Evolutionary conservation across 1,140 invertebrate genomes (phyloP).

Genomic region (Triops longicaudatus): DNA sequence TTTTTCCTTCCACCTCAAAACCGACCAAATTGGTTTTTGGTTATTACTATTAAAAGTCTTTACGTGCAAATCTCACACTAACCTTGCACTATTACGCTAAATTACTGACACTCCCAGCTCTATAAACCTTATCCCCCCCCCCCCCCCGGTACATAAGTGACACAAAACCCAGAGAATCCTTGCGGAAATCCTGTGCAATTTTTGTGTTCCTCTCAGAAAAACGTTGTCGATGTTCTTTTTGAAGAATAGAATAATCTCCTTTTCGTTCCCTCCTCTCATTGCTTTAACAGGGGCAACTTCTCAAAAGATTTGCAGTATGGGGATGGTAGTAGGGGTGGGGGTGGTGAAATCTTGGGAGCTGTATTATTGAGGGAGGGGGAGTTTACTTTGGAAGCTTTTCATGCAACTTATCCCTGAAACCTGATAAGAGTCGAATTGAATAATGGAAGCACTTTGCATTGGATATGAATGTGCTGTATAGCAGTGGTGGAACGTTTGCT

Average conservation of each 20-base stretch:
- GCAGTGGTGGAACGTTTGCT: not conserved
- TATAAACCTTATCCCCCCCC: not conserved
- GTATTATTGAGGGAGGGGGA: not conserved
- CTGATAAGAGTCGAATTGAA: conserved; percentile 1
- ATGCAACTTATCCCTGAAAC: not conserved
- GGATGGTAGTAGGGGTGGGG: not conserved
- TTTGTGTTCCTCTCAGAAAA: not conserved
- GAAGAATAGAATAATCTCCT: not conserved
- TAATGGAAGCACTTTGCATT: conserved; percentile 15
- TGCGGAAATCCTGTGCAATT: conserved; percentile 6
- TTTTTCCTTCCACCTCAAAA: not conserved
- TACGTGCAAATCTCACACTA: not conserved
- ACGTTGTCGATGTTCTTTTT: not conserved
- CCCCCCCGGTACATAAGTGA: not conserved
- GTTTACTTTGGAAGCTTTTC: not conserved
- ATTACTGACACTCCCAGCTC: not conserved
- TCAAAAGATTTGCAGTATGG: not conserved
- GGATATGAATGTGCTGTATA: not conserved
- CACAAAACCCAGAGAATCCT: not conserved
- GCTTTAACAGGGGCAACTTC: not conserved
- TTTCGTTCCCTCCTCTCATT: not conserved
- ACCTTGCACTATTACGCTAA: not conserved
- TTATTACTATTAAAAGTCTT: not conserved
- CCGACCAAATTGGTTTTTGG: conserved; percentile 14
- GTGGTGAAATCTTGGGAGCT: not conserved